These are phyloP conservation scores for Scolopax rusticola DNA, from an alignment of 2,797 vertebrate genomes.

Conservation along the genomic window DNA sequence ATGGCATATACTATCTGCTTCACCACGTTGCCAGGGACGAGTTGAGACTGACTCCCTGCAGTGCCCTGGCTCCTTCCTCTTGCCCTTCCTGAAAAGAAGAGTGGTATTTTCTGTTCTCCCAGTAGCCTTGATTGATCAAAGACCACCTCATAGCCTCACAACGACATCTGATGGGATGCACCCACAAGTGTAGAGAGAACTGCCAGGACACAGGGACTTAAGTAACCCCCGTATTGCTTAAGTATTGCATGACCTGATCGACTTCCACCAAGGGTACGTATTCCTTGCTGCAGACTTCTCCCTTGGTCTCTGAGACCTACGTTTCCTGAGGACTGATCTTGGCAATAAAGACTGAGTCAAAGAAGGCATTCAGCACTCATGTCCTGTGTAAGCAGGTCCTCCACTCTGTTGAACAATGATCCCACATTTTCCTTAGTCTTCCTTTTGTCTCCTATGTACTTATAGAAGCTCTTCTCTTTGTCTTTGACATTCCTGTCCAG, in stretches of 20 bases:
- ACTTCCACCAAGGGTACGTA: not conserved
- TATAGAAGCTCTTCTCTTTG: not conserved
- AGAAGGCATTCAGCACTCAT: not conserved
- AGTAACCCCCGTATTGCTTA: not conserved
- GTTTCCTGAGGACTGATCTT: not conserved
- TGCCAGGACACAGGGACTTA: not conserved
- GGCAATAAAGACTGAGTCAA: not conserved
- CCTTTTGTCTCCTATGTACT: not conserved
- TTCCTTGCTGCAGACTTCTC: not conserved
- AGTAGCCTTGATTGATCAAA: not conserved
- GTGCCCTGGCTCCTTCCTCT: not conserved
- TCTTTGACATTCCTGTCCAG: not conserved
- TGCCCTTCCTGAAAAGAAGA: not conserved
- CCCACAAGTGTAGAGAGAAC: no score
- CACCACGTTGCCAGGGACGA: not conserved
- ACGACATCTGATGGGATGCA: not conserved
- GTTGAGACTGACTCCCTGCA: not conserved
- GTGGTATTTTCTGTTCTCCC: not conserved
- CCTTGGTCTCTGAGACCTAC: not conserved
- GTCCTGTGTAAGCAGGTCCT: not conserved
- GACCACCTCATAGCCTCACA: not conserved
- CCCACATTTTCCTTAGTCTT: not conserved
- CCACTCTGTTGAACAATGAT: not conserved
- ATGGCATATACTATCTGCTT: no score
- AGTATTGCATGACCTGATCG: not conserved